Conservation (phyloP, 2,888 invertebrate genomes). For the Calliphora vomitoria region DNA sequence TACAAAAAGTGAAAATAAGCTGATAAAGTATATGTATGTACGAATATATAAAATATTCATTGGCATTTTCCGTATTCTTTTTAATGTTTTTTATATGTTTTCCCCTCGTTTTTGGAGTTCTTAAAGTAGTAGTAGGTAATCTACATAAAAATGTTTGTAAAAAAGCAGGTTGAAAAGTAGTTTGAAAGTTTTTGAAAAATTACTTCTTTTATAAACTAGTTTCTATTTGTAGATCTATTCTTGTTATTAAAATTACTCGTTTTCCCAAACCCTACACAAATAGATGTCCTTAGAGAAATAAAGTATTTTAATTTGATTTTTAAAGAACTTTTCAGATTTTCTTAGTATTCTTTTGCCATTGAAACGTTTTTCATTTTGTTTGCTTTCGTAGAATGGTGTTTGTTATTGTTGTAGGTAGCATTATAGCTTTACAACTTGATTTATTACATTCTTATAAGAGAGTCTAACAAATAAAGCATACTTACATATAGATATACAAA, state of each 20-base stretch:
- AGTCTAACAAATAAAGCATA: slow-evolving; percentile 3
- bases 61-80: slow-evolving; percentile 55
- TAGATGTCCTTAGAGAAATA: too few species aligned
- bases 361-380: slow-evolving; percentile 36
- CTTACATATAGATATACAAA: neutral
- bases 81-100: slow-evolving; percentile 33
- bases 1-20: slow-evolving; percentile 54
- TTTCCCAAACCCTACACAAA: too few species aligned
- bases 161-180: slow-evolving; percentile 2
- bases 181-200: neutral
- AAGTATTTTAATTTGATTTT: neutral
- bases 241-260: neutral
- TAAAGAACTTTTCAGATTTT: neutral
- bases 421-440: slow-evolving; percentile 68
- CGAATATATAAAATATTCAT: slow-evolving; percentile 66
- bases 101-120: neutral
- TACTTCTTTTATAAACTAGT: too few species aligned
- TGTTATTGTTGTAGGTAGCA: slow-evolving; percentile 37
- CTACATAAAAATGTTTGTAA: slow-evolving; percentile 41
- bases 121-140: slow-evolving; percentile 46
- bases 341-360: slow-evolving; percentile 16
- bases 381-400: slow-evolving; percentile 8
- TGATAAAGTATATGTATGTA: slow-evolving; percentile 15
- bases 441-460: slow-evolving; percentile 62
- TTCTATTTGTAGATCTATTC: too few species aligned